Conservation (phyloP, 2,888 invertebrate species). For the Cybosia mesomella region DNA sequence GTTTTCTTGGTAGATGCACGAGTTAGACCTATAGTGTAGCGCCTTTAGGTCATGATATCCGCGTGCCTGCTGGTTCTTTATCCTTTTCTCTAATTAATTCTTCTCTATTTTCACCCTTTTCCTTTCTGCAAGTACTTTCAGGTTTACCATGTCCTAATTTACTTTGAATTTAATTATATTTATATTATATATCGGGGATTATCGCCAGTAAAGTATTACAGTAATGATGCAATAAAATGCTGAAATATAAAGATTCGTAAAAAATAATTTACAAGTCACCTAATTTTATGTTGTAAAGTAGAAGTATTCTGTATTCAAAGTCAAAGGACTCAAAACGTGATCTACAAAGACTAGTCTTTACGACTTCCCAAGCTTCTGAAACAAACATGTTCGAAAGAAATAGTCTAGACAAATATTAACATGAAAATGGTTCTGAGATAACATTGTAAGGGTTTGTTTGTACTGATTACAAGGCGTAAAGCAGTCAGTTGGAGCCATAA, state of each 20-base stretch:
- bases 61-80: background rate
- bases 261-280: constrained; percentile 40
- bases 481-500: constrained; percentile 57
- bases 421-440: constrained; percentile 47
- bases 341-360: constrained; percentile 35
- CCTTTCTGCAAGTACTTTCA: background rate
- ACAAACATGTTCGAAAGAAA: constrained; percentile 47
- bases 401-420: constrained; percentile 55
- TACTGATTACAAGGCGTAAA: constrained; percentile 63
- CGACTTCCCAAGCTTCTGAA: constrained; percentile 33
- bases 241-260: background rate
- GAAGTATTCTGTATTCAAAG: constrained; percentile 37
- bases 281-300: constrained; percentile 18
- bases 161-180: background rate
- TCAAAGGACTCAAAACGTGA: constrained; percentile 35
- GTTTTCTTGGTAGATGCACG: too few species aligned
- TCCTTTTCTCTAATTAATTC: background rate
- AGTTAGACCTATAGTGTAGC: too few species aligned
- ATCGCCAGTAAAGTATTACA: too few species aligned
- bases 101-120: too few species aligned
- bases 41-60: background rate
- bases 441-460: constrained; percentile 57
- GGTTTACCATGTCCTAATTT: too few species aligned
- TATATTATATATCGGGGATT: too few species aligned
- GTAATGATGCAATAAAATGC: background rate